phyloP scores from a whole-genome alignment of 2,888 invertebrate genomes.

The Patella ulyssiponensis region DNA sequence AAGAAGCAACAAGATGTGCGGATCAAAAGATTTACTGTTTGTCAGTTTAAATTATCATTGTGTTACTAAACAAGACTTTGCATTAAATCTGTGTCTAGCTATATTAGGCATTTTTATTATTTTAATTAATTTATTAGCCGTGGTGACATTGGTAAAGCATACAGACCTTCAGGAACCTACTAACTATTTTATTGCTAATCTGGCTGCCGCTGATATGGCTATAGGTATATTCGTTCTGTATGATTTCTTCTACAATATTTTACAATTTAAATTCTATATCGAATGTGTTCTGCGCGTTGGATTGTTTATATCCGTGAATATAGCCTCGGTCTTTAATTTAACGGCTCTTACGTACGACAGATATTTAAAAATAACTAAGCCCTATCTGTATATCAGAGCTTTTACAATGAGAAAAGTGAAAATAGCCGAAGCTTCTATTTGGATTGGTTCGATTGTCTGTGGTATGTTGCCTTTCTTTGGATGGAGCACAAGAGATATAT shows the following conservation, averaged over 20 bases:
- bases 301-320: slow-evolving; percentile 28
- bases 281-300: slow-evolving; percentile 37
- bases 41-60: slow-evolving; percentile 24
- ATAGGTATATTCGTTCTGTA: slow-evolving; percentile 34
- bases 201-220: slow-evolving; percentile 32
- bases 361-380: slow-evolving; percentile 32
- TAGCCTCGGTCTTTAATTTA: slow-evolving; percentile 31
- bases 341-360: slow-evolving; percentile 30
- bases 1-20: background rate
- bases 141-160: slow-evolving; percentile 17
- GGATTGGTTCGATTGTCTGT: slow-evolving; percentile 26
- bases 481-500: slow-evolving; percentile 32
- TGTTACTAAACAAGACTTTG: slow-evolving; percentile 26
- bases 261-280: slow-evolving; percentile 34
- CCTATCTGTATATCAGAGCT: slow-evolving; percentile 25
- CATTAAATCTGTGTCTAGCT: slow-evolving; percentile 21
- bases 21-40: slow-evolving; percentile 19
- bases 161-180: slow-evolving; percentile 26
- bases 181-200: slow-evolving; percentile 28
- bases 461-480: slow-evolving; percentile 36
- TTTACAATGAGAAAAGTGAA: slow-evolving; percentile 22
- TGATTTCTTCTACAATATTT: slow-evolving; percentile 35
- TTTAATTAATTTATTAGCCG: slow-evolving; percentile 22
- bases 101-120: slow-evolving; percentile 26
- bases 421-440: slow-evolving; percentile 11